Conservation (phyloP, 2,888 invertebrate genomes). For the Agrotis segetum region DNA sequence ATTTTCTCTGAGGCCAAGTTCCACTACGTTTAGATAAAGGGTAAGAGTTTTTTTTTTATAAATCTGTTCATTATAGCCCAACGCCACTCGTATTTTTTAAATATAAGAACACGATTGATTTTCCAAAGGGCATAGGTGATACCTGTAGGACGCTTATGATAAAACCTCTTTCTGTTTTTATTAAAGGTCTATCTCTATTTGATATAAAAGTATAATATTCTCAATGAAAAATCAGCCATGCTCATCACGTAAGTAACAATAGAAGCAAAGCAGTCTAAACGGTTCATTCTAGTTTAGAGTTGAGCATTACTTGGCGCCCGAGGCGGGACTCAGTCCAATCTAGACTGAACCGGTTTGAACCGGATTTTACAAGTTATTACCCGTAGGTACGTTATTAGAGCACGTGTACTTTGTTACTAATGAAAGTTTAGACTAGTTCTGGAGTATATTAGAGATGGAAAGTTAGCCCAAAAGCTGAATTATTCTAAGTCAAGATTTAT, state of each 20-base stretch:
- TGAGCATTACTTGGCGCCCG: constrained; percentile 51
- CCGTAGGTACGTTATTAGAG: constrained; percentile 42
- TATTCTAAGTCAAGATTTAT: background rate
- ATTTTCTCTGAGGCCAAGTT: constrained; percentile 18
- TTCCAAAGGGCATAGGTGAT: too few relatives aligned
- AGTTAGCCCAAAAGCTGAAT: background rate
- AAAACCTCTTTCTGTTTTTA: too few relatives aligned
- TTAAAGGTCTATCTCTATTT: background rate
- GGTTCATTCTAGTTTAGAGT: constrained; percentile 55
- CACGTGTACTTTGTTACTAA: constrained; percentile 35
- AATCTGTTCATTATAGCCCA: constrained; percentile 14
- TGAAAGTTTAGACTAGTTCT: constrained; percentile 26
- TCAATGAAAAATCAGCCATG: constrained; percentile 26
- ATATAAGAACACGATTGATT: too few relatives aligned
- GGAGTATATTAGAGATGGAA: constrained; percentile 4
- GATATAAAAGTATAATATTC: constrained; percentile 12
- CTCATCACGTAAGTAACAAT: constrained; percentile 45
- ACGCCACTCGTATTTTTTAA: too few relatives aligned
- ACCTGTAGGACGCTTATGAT: too few relatives aligned
- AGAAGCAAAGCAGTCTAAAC: constrained; percentile 51
- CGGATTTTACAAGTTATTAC: constrained; percentile 62
- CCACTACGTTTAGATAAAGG: constrained; percentile 1
- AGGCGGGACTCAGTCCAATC: constrained; percentile 44
- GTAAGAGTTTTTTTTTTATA: constrained; percentile 19
- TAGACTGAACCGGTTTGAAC: constrained; percentile 43